These are phyloP conservation scores for Pyrgilauda ruficollis DNA, from an alignment of 2,113 vertebrate genomes.

Conservation along the genomic window DNA sequence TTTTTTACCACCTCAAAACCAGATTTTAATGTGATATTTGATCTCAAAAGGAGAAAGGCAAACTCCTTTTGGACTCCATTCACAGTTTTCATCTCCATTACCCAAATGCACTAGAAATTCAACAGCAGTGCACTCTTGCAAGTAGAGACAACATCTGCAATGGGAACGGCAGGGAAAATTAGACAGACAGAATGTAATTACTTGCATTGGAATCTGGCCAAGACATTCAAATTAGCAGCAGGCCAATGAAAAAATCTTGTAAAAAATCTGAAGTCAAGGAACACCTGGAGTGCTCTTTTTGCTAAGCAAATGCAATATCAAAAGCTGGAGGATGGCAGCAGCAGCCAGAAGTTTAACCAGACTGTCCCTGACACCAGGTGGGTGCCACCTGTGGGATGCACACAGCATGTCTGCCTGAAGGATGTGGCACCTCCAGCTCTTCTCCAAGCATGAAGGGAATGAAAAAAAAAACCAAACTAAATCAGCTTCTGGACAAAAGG, in stretches of 20 bases:
- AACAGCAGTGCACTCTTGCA: not conserved
- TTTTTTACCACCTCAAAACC: not conserved
- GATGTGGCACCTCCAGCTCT: not conserved
- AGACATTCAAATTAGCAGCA: constrained; percentile 6
- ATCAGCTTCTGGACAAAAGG: not conserved
- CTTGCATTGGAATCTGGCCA: constrained; percentile 3
- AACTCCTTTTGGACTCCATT: not conserved
- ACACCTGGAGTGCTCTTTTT: not conserved
- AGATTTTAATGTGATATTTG: not conserved
- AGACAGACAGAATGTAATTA: not conserved
- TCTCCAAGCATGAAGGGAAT: not conserved
- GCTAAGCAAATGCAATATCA: not conserved
- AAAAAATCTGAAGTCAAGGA: not conserved
- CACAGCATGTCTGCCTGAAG: not conserved
- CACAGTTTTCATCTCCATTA: not conserved
- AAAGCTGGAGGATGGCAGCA: not conserved
- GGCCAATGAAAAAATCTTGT: not conserved
- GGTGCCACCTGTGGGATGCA: not conserved
- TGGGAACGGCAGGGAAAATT: not conserved
- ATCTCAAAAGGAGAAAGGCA: not conserved
- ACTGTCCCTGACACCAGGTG: not conserved
- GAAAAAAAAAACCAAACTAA: not conserved
- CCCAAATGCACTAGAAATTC: not conserved
- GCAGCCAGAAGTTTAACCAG: not conserved
- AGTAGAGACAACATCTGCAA: constrained; percentile 19